Percentiles rank a stretch among this genome's conserved stretches.
Conservation (phyloP, 2,113 vertebrate genomes). For the Argyrosomus japonicus region DNA sequence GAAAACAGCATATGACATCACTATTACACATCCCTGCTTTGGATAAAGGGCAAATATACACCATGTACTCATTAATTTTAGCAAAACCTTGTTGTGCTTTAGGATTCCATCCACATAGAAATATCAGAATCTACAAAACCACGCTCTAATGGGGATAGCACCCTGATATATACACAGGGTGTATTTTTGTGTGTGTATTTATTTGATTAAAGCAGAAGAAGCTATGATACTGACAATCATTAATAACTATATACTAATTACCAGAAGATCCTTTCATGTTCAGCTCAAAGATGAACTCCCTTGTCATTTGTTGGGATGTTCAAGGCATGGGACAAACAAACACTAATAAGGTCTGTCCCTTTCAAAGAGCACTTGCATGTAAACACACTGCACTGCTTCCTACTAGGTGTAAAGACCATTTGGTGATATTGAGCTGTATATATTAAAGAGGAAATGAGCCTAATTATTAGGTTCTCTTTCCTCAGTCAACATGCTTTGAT, state of each 20-base stretch:
- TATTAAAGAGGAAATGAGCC: slow-evolving; percentile 54
- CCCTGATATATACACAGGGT: slow-evolving; percentile 48
- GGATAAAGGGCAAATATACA: slow-evolving; percentile 61
- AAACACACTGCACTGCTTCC: slow-evolving; percentile 70
- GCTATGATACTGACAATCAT: slow-evolving; percentile 79
- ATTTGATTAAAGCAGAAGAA: slow-evolving; percentile 71
- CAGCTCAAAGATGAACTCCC: slow-evolving; percentile 83
- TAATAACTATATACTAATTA: slow-evolving; percentile 84
- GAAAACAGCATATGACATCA: slow-evolving; percentile 4
- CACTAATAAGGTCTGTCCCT: slow-evolving; percentile 81
- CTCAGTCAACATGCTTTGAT: slow-evolving; percentile 48
- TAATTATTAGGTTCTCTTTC: slow-evolving; percentile 54
- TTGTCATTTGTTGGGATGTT: slow-evolving; percentile 82
- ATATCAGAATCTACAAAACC: slow-evolving; percentile 69
- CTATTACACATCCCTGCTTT: slow-evolving; percentile 12
- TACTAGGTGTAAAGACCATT: slow-evolving; percentile 56
- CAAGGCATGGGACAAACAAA: slow-evolving; percentile 84
- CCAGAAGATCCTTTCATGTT: slow-evolving; percentile 82
- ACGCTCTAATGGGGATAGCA: slow-evolving; percentile 54
- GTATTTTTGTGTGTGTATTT: slow-evolving; percentile 68
- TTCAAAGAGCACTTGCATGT: slow-evolving; percentile 74
- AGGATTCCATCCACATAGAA: slow-evolving; percentile 35
- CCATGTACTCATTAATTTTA: slow-evolving; percentile 76
- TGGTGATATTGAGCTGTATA: slow-evolving; percentile 55
- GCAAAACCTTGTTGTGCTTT: slow-evolving; percentile 60